These are phyloP conservation scores for Stercorarius parasiticus DNA, from an alignment of 2,113 vertebrate species.

Conservation along the genomic window DNA sequence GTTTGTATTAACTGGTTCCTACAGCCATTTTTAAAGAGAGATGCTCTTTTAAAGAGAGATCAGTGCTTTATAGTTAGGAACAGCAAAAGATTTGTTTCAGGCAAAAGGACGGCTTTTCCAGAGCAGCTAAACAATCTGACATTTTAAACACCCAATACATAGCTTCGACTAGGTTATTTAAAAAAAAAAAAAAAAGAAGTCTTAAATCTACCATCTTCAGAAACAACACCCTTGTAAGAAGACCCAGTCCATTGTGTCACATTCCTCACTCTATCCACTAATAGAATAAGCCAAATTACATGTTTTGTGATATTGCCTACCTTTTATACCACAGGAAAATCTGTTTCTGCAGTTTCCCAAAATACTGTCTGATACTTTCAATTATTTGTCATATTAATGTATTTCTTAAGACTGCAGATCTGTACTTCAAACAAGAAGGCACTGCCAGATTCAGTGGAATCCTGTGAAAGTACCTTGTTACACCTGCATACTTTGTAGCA, in stretches of 20 bases:
- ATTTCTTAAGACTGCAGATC: not conserved
- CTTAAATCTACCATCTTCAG: not conserved
- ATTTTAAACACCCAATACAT: constrained; percentile 60
- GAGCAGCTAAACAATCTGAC: constrained; percentile 68
- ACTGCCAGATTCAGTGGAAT: not conserved
- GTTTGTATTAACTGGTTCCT: not conserved
- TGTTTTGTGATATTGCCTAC: not conserved
- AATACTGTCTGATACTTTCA: not conserved
- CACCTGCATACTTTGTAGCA: not conserved
- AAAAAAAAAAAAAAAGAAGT: no score
- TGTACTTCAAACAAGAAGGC: not conserved
- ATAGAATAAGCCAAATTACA: not conserved
- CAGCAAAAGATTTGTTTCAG: constrained; percentile 73
- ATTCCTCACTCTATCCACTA: constrained; percentile 5
- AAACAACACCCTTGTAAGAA: not conserved
- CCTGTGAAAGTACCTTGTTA: not conserved
- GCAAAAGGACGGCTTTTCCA: constrained; percentile 70
- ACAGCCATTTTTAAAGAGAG: not conserved
- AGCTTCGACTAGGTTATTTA: not conserved
- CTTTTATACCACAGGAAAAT: not conserved
- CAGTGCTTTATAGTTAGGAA: constrained; percentile 12
- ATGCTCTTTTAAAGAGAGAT: not conserved
- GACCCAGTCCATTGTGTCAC: not conserved
- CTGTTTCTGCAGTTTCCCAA: not conserved
- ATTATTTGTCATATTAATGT: not conserved